Conservation (phyloP, 1,140 invertebrate species). For the Papilio helenus region DNA sequence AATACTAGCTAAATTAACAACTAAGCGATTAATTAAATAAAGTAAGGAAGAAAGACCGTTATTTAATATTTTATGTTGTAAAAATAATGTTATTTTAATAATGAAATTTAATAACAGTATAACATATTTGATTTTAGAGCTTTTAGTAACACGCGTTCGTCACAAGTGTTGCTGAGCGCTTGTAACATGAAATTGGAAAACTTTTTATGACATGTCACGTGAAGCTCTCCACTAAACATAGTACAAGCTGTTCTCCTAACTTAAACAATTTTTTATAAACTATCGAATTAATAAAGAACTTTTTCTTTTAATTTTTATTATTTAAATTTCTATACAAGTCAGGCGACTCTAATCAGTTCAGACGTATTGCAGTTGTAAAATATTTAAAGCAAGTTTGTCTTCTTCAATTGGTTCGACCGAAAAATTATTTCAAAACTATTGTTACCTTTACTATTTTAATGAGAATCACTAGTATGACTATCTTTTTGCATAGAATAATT, state of each 20-base stretch:
- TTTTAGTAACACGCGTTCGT: background rate
- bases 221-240: background rate
- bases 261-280: background rate
- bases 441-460: background rate
- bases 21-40: too few species aligned
- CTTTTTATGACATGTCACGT: slow-evolving; percentile 23
- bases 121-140: background rate
- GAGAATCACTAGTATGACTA: background rate
- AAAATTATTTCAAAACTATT: background rate
- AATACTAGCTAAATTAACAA: too few species aligned
- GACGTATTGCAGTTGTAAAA: too few species aligned
- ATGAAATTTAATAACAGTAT: background rate
- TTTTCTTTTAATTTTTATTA: background rate
- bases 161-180: slow-evolving; percentile 28
- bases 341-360: too few species aligned
- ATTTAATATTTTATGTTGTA: too few species aligned
- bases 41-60: too few species aligned
- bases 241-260: background rate
- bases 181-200: slow-evolving; percentile 35
- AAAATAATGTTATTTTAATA: too few species aligned
- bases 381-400: too few species aligned
- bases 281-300: background rate
- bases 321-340: too few species aligned
- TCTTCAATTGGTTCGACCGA: background rate
- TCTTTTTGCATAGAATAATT: background rate